Percentiles rank a stretch among this genome's conserved stretches.
Evolutionary conservation across 2,113 vertebrate genomes (phyloP).

Genomic region (Pollimyrus isidori): DNA sequence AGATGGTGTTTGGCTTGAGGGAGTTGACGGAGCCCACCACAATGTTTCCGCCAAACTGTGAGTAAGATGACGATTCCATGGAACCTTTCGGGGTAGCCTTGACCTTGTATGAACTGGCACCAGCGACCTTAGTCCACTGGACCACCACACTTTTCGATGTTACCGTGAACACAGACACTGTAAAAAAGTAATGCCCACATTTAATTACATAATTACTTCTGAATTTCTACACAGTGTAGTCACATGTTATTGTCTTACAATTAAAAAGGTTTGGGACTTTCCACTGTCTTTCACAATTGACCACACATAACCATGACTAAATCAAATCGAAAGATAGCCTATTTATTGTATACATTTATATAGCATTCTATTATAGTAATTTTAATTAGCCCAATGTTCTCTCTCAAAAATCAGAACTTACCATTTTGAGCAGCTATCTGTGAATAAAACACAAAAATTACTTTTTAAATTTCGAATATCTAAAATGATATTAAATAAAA

Average conservation of each 20-base stretch:
- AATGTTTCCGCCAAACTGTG: constrained; percentile 52
- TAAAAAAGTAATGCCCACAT: background rate
- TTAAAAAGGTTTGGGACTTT: background rate
- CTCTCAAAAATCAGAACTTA: background rate
- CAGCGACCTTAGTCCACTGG: constrained; percentile 49
- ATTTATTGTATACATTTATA: background rate
- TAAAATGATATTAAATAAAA: background rate
- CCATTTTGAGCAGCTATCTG: constrained; percentile 16
- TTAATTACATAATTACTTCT: background rate
- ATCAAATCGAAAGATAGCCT: background rate
- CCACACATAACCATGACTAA: background rate
- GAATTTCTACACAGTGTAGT: background rate
- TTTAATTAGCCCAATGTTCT: background rate
- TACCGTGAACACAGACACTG: constrained; percentile 50
- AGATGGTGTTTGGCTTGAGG: constrained; percentile 49
- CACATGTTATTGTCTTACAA: background rate
- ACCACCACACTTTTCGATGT: constrained; percentile 57
- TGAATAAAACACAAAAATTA: background rate
- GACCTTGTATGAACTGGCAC: constrained; percentile 59
- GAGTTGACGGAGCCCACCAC: constrained; percentile 58
- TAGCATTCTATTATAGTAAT: background rate
- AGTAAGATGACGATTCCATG: constrained; percentile 34
- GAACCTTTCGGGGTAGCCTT: constrained; percentile 42
- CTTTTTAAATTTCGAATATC: constrained; percentile 18
- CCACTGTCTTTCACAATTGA: background rate